Percentiles rank a stretch among this genome's conserved stretches.
Conservation (phyloP, 2,113 vertebrate genomes). For the Platysteira castanea region DNA sequence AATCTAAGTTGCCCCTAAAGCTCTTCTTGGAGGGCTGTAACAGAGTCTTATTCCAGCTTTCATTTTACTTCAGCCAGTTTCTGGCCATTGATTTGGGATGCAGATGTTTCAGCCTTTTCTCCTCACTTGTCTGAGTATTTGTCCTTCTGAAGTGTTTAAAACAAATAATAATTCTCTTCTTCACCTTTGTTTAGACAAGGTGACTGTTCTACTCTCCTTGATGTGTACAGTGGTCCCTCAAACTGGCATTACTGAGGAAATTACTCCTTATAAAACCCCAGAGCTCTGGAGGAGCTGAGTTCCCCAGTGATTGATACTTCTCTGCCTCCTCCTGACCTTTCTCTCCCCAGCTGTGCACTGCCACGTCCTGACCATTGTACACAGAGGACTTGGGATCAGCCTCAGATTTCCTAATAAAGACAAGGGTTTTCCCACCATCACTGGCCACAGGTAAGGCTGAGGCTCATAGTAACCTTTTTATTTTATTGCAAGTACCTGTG, state of each 20-base stretch:
- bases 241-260: not conserved
- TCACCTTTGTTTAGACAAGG: not conserved
- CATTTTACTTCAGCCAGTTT: not conserved
- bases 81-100: not conserved
- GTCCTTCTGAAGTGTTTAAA: not conserved
- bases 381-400: not conserved
- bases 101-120: not conserved
- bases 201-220: not conserved
- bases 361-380: not conserved
- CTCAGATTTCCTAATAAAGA: not conserved
- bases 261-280: not conserved
- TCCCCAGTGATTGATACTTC: not conserved
- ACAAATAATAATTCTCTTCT: not conserved
- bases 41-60: not conserved
- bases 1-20: not conserved
- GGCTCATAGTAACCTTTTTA: not conserved
- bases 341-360: not conserved
- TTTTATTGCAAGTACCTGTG: not conserved
- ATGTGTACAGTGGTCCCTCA: not conserved
- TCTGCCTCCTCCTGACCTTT: not conserved
- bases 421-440: not conserved
- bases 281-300: not conserved
- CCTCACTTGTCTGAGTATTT: not conserved
- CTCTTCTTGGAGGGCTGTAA: not conserved
- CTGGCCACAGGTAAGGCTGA: not conserved